These are phyloP conservation scores for Microcebus tavaratra DNA, from an alignment of 2,113 vertebrate species.

Conservation along the genomic window DNA sequence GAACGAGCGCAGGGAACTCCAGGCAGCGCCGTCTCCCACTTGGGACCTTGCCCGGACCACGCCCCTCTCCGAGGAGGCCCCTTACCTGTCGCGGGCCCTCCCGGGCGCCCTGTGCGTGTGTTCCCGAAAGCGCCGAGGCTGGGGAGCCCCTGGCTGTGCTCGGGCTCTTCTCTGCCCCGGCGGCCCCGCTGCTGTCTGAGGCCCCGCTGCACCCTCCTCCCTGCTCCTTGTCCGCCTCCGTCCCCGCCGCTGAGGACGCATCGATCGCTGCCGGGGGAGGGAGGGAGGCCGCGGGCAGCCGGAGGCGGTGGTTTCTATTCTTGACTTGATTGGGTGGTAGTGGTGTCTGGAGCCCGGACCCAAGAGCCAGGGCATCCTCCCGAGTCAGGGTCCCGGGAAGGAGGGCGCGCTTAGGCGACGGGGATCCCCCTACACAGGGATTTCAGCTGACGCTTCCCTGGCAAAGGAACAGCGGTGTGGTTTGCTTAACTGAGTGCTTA, in stretches of 20 bases:
- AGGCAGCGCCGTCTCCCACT: not conserved
- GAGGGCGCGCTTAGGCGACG: not conserved
- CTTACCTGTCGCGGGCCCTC: constrained; percentile 44
- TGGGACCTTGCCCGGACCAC: not conserved
- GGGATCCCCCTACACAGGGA: not conserved
- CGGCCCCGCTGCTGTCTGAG: constrained; percentile 35
- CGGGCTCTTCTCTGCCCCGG: not conserved
- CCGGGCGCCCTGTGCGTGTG: not conserved
- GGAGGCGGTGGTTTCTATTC: constrained; percentile 77
- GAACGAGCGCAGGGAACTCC: accelerated
- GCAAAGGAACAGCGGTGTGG: not conserved
- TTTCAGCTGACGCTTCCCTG: not conserved
- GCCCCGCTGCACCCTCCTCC: constrained; percentile 53
- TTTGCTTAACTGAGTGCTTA: not conserved
- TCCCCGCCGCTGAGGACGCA: constrained; percentile 70
- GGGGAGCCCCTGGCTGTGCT: not conserved
- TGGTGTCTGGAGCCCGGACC: constrained; percentile 15
- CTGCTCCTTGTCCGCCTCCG: not conserved
- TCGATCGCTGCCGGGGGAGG: constrained; percentile 73
- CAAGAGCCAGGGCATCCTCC: not conserved
- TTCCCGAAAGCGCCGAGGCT: not conserved
- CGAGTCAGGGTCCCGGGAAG: not conserved
- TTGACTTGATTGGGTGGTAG: constrained; percentile 18
- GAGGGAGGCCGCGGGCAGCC: constrained; percentile 57
- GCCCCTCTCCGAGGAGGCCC: not conserved